These are phyloP conservation scores for Clarias macrocephalus DNA, from an alignment of 2,113 vertebrate genomes.

Conservation along the genomic window DNA sequence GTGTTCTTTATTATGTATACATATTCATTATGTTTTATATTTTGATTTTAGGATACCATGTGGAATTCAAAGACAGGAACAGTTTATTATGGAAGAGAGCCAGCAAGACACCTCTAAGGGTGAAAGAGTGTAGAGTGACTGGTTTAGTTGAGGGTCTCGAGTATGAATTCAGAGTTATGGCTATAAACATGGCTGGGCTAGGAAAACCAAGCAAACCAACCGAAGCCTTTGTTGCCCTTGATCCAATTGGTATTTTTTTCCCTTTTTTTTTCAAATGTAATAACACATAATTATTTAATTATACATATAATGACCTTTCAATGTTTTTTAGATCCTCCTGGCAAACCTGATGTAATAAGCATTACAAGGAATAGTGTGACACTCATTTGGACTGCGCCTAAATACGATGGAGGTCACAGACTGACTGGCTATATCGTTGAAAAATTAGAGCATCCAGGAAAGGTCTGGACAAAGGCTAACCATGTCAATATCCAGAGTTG, in stretches of 20 bases:
- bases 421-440: conserved; percentile 94
- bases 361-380: conserved; percentile 91
- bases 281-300: not conserved
- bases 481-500: conserved; percentile 93
- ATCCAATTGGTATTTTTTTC: conserved; percentile 89
- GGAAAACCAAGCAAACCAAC: conserved; percentile 92
- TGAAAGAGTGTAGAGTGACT: conserved; percentile 93
- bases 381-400: conserved; percentile 93
- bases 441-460: conserved; percentile 86
- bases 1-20: not conserved
- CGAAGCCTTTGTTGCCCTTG: conserved; percentile 88
- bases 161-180: conserved; percentile 98
- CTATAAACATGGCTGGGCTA: conserved; percentile 91
- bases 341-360: conserved; percentile 95
- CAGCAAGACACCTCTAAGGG: conserved; percentile 86
- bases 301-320: not conserved
- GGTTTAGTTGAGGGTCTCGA: conserved; percentile 93
- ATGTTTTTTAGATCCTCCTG: conserved; percentile 86
- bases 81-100: conserved; percentile 97
- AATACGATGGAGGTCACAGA: conserved; percentile 96
- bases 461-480: conserved; percentile 94
- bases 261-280: not conserved
- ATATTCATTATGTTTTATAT: not conserved
- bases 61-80: conserved; percentile 96
- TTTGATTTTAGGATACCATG: conserved; percentile 82